Evolutionary conservation across 2,888 invertebrate species (phyloP), one percentile per base, ranked within the genome.

Genomic region (Adelognathus sp.): DNA sequence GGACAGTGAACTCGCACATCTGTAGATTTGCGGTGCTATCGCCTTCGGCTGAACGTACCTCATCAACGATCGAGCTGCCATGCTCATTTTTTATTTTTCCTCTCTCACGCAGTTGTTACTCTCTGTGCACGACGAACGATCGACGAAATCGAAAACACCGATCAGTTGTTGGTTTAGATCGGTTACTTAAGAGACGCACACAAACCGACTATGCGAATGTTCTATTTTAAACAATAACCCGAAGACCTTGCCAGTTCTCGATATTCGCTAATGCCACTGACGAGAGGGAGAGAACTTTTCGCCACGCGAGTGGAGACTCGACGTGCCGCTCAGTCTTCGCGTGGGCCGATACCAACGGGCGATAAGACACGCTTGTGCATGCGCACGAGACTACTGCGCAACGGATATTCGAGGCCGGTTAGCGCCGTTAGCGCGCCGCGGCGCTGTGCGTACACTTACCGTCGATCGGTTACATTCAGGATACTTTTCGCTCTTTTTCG

Each of bases 1-100:
- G 7, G 95, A 95, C 82, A 95, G 87, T 3, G 93, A 92, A 18
- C 93, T 92, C 14, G 92, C 92, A 77, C 87, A 89, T 71, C 90
- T 87, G 58, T 90, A 86, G 16, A 89, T 83, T 71, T 89, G 90
- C 7, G 87, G 85, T 39, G 84, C 71, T 61, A 89, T 82, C 77
- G 81, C 70, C 81, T 88, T 91, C 36, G 89, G 86, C 78, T 88
- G 88, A 69, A 88, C 84, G 80, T 87, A 88, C 83, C 82, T 88
- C 52, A 88, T 81, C 29, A 90, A 73, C 29, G 87, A 86, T 44
- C 87, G 88, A 56, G 89, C 88, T 83, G 89, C 89, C 89, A 89
- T 89, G 74, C 81, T 80, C 78, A 18, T 39, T 50, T 14, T 66
- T 21, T 41, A 16, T 63, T 54, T 29, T 46, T 36, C 41, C 44